Percentiles rank a stretch among this genome's conserved stretches.
Evolutionary conservation across 2,797 vertebrate species (phyloP).

Genomic region (Chromis chromis): DNA sequence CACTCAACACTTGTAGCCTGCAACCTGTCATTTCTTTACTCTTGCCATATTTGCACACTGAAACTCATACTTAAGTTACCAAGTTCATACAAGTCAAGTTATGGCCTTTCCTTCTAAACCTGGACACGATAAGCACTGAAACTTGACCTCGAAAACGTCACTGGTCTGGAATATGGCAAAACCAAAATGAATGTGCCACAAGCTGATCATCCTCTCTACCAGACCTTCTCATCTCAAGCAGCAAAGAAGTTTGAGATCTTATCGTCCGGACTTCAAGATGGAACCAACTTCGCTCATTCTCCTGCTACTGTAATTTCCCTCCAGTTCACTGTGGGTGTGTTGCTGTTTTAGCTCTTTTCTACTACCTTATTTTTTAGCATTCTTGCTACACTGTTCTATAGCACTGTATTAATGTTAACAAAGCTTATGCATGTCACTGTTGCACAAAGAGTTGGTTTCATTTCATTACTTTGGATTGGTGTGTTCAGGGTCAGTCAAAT

Average conservation of each 20-base stretch:
- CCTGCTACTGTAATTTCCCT: conserved; percentile 44
- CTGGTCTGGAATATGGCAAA: conserved; percentile 7
- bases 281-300: conserved; percentile 11
- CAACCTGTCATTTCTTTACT: background rate
- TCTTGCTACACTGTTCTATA: conserved; percentile 51
- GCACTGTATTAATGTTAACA: conserved; percentile 40
- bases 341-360: conserved; percentile 45
- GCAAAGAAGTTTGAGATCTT: conserved; percentile 35
- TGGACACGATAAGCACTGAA: background rate
- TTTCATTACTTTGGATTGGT: conserved; percentile 50
- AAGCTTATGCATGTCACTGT: conserved; percentile 75
- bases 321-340: conserved; percentile 68
- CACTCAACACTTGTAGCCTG: background rate
- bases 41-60: background rate
- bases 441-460: conserved; percentile 61
- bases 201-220: conserved; percentile 10
- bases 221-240: conserved; percentile 26
- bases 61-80: too few species aligned
- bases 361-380: conserved; percentile 15
- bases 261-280: conserved; percentile 19
- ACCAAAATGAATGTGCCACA: conserved; percentile 16
- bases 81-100: background rate
- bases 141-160: conserved; percentile 12
- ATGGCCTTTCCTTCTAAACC: background rate
- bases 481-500: conserved; percentile 36